Evolutionary conservation across 1,140 invertebrate species (phyloP), one percentile per base, ranked within the genome.

Genomic region (Platyscapa corneri): DNA sequence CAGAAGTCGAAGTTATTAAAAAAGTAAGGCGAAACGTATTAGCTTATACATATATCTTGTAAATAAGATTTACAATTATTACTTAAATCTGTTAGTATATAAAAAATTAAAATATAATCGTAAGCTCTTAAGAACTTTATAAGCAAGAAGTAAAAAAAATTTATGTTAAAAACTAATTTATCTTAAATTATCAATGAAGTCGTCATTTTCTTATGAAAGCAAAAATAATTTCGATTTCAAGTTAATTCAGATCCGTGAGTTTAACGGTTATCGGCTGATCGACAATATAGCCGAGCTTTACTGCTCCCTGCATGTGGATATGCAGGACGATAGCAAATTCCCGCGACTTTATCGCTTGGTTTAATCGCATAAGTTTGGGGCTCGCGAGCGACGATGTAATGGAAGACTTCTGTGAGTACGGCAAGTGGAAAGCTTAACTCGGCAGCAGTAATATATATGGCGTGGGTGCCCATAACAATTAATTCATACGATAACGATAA

Each of bases 311-410:
- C 16, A 39, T 72, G 70, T 72, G 34, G 20, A 64, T 42, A 46
- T 80, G 53, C 76, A 60, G 18, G 56, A 72, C 14, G 77, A 64
- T 39, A 16, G 23, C n/a, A 32, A 67, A 80, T 80, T 80, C 60
- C 14, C 34, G 78, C n/a, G 0, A 39, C 32, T 72, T 70, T 72
- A 82, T 82, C 42, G 42, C n/a, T 67, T 46, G 14, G n/a, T 16
- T 81, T 37, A 65, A 82, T 72, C 46, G 30, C n/a, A 32, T 30
- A 46, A 82, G 64, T 82, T 82, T 53, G 3, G 46, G 10, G 18
- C 34, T 39, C 37, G 3, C 20, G 37, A 0, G 18, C 12, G 5
- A 39, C 8, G 37, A 39, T 39, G 39, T 72, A 39, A 72, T 72
- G 18, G 1, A 39, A 39, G 34, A 72, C 18, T 72, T 72, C 32